These are phyloP conservation scores for Norana najaformis DNA, from an alignment of 2,888 invertebrate genomes.

Conservation along the genomic window DNA sequence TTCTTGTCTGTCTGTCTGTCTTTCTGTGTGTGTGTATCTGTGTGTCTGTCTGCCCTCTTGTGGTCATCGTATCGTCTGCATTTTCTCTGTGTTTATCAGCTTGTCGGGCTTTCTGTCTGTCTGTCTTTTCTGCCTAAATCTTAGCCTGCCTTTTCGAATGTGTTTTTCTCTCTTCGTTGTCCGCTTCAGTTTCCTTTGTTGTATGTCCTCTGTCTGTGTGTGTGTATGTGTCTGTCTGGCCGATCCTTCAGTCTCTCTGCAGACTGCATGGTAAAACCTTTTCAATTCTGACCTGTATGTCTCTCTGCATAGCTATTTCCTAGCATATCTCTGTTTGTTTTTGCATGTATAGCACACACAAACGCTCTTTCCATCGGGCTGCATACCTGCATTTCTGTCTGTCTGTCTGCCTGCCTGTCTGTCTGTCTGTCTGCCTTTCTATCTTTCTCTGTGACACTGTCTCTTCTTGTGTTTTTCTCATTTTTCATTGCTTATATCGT, in stretches of 20 bases:
- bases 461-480: neutral
- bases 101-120: too few relatives aligned
- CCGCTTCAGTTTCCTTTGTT: neutral
- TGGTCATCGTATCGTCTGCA: too few relatives aligned
- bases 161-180: too few relatives aligned
- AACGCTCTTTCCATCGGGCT: too few relatives aligned
- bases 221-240: neutral
- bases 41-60: neutral
- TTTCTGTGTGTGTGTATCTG: neutral
- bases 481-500: neutral
- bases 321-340: neutral
- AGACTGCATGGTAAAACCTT: too few relatives aligned
- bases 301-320: neutral
- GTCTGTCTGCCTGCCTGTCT: too few relatives aligned
- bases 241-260: neutral
- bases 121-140: too few relatives aligned
- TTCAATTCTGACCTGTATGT: neutral
- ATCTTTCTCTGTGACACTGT: neutral
- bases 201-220: neutral
- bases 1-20: neutral
- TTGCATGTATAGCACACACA: too few relatives aligned
- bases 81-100: too few relatives aligned
- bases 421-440: too few relatives aligned
- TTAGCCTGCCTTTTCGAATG: too few relatives aligned
- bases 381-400: neutral